Conservation (phyloP, 2,888 invertebrate species). For the Halocaridina rubra region DNA sequence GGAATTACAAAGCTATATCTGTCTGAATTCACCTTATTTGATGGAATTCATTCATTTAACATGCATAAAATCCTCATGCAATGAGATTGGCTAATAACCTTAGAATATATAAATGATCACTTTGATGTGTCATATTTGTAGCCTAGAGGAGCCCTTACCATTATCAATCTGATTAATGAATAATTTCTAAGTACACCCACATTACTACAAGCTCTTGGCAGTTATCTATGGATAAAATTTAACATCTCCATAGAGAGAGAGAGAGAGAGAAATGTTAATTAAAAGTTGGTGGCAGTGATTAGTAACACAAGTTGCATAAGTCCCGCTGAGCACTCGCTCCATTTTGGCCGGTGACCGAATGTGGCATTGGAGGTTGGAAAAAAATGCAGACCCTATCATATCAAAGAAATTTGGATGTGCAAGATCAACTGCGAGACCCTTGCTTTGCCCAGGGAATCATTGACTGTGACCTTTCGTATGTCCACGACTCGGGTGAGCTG, state of each 20-base stretch:
- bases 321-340: conserved; percentile 48
- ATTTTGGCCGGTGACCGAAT: conserved; percentile 23
- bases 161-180: background rate
- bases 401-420: background rate
- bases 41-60: no score
- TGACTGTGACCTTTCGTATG: background rate
- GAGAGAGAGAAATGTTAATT: conserved; percentile 44
- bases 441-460: background rate
- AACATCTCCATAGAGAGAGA: conserved; percentile 47
- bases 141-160: background rate
- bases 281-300: conserved; percentile 59
- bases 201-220: conserved; percentile 56
- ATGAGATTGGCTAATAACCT: no score
- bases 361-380: background rate
- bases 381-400: background rate
- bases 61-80: no score
- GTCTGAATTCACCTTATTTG: no score
- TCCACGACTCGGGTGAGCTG: conserved; percentile 17
- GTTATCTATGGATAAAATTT: conserved; percentile 50
- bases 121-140: no score
- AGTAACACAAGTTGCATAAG: conserved; percentile 59
- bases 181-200: conserved; percentile 21
- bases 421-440: background rate
- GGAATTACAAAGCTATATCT: no score
- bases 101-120: no score